Percentiles rank a stretch among this genome's conserved stretches.
Evolutionary conservation across 2,888 invertebrate genomes (phyloP).

Genomic region (Cryptocephalus primarius): DNA sequence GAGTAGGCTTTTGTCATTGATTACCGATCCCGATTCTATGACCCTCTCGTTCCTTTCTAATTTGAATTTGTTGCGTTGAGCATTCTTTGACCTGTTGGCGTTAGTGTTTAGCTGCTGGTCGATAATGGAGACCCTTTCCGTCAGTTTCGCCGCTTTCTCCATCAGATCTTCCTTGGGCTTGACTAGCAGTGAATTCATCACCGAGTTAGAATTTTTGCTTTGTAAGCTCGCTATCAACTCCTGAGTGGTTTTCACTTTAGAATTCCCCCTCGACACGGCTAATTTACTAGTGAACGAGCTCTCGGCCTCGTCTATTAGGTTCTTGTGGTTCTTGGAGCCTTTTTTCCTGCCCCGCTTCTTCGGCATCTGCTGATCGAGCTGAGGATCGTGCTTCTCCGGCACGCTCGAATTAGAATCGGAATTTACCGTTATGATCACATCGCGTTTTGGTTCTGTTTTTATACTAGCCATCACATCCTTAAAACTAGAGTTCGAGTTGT

Average conservation of each 20-base stretch:
- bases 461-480: slow-evolving; percentile 27
- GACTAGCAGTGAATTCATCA: slow-evolving; percentile 11
- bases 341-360: slow-evolving; percentile 50
- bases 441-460: slow-evolving; percentile 17
- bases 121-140: slow-evolving; percentile 34
- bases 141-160: slow-evolving; percentile 34
- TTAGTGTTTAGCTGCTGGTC: slow-evolving; percentile 35
- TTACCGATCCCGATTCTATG: slow-evolving; percentile 31
- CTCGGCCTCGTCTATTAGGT: slow-evolving; percentile 41
- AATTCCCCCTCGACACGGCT: slow-evolving; percentile 46
- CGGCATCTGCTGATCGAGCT: slow-evolving; percentile 33
- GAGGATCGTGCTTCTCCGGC: slow-evolving; percentile 36
- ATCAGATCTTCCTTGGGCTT: slow-evolving; percentile 33
- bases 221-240: slow-evolving; percentile 70
- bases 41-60: slow-evolving; percentile 20
- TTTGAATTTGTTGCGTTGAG: slow-evolving; percentile 22
- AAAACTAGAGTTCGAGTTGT: slow-evolving; percentile 37
- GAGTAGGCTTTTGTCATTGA: slow-evolving; percentile 25
- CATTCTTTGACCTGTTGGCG: slow-evolving; percentile 29
- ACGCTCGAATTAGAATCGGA: slow-evolving; percentile 43
- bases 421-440: slow-evolving; percentile 29
- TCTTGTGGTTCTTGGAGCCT: slow-evolving; percentile 45
- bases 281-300: slow-evolving; percentile 46
- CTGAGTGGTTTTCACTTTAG: slow-evolving; percentile 65
- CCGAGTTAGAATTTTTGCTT: slow-evolving; percentile 25